Base-by-base conservation (phyloP, 1,140 invertebrate genomes). In the Apocrypta bakeri region DNA sequence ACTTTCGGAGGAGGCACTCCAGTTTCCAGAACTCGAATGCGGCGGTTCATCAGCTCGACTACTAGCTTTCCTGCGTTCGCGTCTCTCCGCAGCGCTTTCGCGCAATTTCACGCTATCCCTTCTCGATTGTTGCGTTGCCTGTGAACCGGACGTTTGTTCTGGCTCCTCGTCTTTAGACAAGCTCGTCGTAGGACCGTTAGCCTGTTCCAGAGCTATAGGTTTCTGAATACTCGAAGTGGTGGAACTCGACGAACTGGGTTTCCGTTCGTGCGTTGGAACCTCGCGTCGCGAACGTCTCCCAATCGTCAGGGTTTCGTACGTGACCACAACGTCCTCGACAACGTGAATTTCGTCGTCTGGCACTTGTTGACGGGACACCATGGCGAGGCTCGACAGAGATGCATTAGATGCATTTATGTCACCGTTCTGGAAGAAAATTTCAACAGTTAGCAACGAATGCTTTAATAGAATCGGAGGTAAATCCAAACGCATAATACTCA, bases 21-120 rank as follows among this genome's bases (percentile, higher is more conserved):
- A 98, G 90, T 98, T 98, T 68, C 98, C 98, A 82, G 96, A 97
- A 64, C 96, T 97, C 0, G 97, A 98, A 90, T 97, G 96, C 29
- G 95, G 95, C 8, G 92, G 92, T 88, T 97, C 97, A 81, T 94
- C 94, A 73, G 93, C 92, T 80, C 87, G 90, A 72, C 80, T 85
- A 48, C 89, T 90, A 76, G 91, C 92, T 84, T 92, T 91, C 31
- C 93, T 92, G 78, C 94, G 90, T 68, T 94, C 93, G 84, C 95
- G 92, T 79, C 95, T 93, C 87, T 94, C 94, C 3, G 93, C 92
- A 1, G 95, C 94, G 82, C 94, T 94, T 85, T 95, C 95, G 79
- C 96, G 92, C 87, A 97, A 92, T 92, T 95, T 96, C 1, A 97
- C 96, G 86, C 85, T 91, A 56, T 56, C 48, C 48, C 48, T 21